Percentiles rank a stretch among this genome's conserved stretches.
These are phyloP conservation scores for Miniopterus natalensis DNA, from an alignment of 2,113 vertebrate genomes.

Conservation along the genomic window DNA sequence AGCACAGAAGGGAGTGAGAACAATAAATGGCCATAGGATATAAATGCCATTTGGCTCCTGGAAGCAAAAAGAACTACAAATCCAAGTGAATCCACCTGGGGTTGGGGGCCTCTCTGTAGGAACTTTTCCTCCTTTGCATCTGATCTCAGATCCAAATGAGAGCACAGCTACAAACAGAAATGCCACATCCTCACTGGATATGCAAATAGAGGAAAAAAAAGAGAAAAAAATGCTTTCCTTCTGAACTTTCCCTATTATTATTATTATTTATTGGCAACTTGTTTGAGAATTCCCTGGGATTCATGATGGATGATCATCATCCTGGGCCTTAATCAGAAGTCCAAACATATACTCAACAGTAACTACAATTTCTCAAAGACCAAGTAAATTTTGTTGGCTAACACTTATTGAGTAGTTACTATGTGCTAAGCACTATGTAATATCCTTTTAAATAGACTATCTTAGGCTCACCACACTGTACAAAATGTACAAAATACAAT, in stretches of 20 bases:
- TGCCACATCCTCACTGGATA: neutral
- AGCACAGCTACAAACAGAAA: neutral
- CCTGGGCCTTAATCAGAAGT: slow-evolving; percentile 78
- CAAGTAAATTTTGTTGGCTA: slow-evolving; percentile 90
- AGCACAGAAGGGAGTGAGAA: neutral
- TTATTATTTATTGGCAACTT: slow-evolving; percentile 47
- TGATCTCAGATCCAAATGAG: slow-evolving; percentile 21
- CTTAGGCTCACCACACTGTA: neutral
- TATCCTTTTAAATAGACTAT: slow-evolving; percentile 23
- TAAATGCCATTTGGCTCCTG: slow-evolving; percentile 14
- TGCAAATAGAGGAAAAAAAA: neutral
- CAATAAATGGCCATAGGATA: neutral
- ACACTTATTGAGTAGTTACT: slow-evolving; percentile 38
- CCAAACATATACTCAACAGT: slow-evolving; percentile 74
- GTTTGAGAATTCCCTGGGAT: slow-evolving; percentile 78
- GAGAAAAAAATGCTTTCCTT: neutral
- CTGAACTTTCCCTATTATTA: neutral
- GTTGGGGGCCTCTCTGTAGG: neutral
- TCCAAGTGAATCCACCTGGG: neutral
- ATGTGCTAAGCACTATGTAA: neutral
- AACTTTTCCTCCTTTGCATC: neutral
- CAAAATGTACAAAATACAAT: neutral
- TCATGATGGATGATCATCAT: slow-evolving; percentile 75
- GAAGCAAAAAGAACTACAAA: slow-evolving; percentile 47
- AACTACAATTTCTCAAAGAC: slow-evolving; percentile 97